phyloP scores from a whole-genome alignment of 2,888 invertebrate species.

The Blastobasis lacticolella region DNA sequence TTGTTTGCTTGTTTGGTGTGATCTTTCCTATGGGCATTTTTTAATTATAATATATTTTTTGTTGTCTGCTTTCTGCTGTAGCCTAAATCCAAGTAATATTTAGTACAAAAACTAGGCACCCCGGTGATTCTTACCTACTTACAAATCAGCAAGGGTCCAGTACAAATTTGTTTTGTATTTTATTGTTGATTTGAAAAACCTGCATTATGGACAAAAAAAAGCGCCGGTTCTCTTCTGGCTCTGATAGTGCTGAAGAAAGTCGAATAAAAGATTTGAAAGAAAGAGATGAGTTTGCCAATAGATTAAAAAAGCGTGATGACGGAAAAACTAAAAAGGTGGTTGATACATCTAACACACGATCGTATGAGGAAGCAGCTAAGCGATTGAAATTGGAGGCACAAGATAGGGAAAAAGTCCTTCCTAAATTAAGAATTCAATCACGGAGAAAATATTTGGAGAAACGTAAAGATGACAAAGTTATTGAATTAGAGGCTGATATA shows the following conservation, averaged over 20 bases:
- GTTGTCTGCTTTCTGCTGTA: no score
- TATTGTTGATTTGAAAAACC: no score
- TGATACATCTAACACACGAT: constrained; percentile 78
- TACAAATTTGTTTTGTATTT: no score
- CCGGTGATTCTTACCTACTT: no score
- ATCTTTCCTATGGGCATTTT: no score
- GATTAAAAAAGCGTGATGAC: constrained; percentile 92
- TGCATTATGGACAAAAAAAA: constrained; percentile 50
- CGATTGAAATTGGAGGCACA: constrained; percentile 90
- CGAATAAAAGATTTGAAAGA: constrained; percentile 90
- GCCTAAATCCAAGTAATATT: no score
- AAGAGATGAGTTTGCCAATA: constrained; percentile 93
- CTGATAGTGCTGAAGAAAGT: constrained; percentile 85
- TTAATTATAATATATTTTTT: no score
- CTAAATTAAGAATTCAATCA: constrained; percentile 91
- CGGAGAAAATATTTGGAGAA: constrained; percentile 95
- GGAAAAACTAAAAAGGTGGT: constrained; percentile 87
- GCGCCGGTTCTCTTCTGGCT: constrained; percentile 70
- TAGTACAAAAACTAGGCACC: no score
- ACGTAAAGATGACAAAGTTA: constrained; percentile 95
- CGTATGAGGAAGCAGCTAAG: constrained; percentile 92
- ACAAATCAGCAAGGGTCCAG: no score
- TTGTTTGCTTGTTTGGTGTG: no score
- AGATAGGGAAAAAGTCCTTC: constrained; percentile 89
- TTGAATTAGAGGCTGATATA: constrained; percentile 95